Percentiles rank a stretch among this genome's conserved stretches.
phyloP scores from a whole-genome alignment of 2,797 vertebrate species.

The Siniperca scherzeri region DNA sequence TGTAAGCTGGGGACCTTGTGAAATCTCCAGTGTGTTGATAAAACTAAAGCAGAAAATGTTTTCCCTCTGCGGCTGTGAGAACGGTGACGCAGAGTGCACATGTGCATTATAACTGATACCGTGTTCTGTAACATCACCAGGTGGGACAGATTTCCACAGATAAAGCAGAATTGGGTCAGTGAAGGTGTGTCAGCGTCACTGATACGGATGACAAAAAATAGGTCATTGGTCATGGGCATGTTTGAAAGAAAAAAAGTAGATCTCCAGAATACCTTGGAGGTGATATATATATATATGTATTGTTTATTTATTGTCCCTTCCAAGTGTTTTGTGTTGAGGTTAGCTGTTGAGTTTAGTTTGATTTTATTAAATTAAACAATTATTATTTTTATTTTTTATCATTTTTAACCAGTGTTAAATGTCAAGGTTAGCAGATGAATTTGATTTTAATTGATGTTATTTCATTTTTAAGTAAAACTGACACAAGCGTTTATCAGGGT shows the following conservation, averaged over 20 bases:
- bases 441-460: background rate
- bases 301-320: too few species aligned
- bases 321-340: background rate
- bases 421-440: background rate
- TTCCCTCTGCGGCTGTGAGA: slow-evolving; percentile 56
- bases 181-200: background rate
- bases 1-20: background rate
- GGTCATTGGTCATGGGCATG: slow-evolving; percentile 42
- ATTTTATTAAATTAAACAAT: too few species aligned
- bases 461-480: background rate
- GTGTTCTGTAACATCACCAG: slow-evolving; percentile 51
- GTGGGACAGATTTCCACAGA: slow-evolving; percentile 33
- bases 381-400: too few species aligned
- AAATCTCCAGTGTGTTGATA: slow-evolving; percentile 16
- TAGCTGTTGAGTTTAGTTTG: too few species aligned
- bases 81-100: slow-evolving; percentile 56
- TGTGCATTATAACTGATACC: slow-evolving; percentile 64
- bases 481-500: background rate
- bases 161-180: slow-evolving; percentile 25
- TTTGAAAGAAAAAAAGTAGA: background rate
- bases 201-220: slow-evolving; percentile 11
- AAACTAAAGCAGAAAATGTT: background rate
- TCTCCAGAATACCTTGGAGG: too few species aligned
- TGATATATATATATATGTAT: too few species aligned
- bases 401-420: background rate